Percentiles rank a stretch among this genome's conserved stretches.
phyloP scores from a whole-genome alignment of 2,113 vertebrate species.

The Tricholaema leucomelas region DNA sequence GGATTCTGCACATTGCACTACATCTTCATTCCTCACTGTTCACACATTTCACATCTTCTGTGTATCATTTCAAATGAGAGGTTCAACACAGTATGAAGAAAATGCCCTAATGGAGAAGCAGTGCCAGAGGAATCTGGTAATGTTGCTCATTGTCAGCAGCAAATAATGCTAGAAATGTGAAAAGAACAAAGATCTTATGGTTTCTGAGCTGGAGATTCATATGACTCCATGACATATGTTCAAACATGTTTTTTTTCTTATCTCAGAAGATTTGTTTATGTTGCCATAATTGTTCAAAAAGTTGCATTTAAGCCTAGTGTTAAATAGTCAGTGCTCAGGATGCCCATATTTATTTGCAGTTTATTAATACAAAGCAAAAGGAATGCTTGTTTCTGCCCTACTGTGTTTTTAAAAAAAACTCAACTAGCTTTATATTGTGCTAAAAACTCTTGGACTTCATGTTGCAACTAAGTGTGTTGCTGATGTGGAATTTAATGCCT shows the following conservation, averaged over 20 bases:
- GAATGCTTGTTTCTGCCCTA: constrained; percentile 17
- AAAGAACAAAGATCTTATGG: background rate
- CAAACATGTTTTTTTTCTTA: background rate
- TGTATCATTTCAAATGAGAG: background rate
- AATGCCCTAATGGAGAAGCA: background rate
- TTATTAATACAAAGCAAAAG: constrained; percentile 16
- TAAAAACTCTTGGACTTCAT: background rate
- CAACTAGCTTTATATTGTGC: background rate
- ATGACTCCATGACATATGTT: background rate
- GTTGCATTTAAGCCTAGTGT: background rate
- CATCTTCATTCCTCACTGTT: background rate
- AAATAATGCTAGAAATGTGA: constrained; percentile 41
- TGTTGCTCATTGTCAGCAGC: constrained; percentile 37
- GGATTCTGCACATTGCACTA: background rate
- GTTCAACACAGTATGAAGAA: background rate
- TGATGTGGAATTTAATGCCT: constrained; percentile 29
- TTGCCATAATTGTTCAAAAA: background rate
- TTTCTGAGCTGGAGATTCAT: background rate
- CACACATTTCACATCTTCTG: background rate
- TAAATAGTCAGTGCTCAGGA: background rate
- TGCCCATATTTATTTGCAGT: background rate
- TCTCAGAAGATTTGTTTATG: background rate
- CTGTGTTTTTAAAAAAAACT: background rate
- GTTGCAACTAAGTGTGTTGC: constrained; percentile 46
- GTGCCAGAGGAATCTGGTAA: background rate